Evolutionary conservation across 2,888 invertebrate species (phyloP).

Genomic region (Amblyjoppa fuscipennis): DNA sequence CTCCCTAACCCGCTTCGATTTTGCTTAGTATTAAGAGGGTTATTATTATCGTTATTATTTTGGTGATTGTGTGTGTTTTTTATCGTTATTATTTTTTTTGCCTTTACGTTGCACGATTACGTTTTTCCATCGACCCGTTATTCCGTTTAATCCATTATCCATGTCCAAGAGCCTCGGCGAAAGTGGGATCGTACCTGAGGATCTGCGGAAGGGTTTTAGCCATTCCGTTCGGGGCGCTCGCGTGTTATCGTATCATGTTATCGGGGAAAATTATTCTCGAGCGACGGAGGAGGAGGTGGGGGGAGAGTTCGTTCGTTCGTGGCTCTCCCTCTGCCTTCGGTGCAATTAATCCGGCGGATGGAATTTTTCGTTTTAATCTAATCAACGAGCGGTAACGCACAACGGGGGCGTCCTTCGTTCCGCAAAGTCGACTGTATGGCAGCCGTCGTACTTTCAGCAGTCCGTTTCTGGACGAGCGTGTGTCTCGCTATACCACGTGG

Average conservation of each 20-base stretch:
- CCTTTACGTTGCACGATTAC: conserved; percentile 24
- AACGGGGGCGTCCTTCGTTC: conserved; percentile 52
- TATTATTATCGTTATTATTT: not conserved
- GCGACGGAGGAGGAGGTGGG: too few relatives aligned
- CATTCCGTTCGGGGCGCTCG: conserved; percentile 3
- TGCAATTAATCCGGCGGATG: conserved; percentile 37
- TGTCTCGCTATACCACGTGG: conserved; percentile 39
- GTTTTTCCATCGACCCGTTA: conserved; percentile 3
- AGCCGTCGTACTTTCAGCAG: not conserved
- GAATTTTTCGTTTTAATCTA: conserved; percentile 57
- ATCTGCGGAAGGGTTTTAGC: not conserved
- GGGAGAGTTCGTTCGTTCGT: too few relatives aligned
- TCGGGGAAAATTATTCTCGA: not conserved
- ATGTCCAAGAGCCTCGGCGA: not conserved
- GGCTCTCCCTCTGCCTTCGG: conserved; percentile 2
- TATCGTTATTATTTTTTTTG: not conserved
- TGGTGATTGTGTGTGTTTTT: conserved; percentile 2
- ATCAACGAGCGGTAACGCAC: conserved; percentile 34
- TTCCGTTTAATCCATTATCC: conserved; percentile 8
- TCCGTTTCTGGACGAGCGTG: not conserved
- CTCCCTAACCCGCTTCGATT: not conserved
- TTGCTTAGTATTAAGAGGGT: conserved; percentile 13
- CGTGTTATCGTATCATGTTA: not conserved
- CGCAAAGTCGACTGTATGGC: not conserved
- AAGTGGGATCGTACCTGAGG: not conserved